Evolutionary conservation across 2,797 vertebrate species (phyloP).

Genomic region (Lacerta bilineata): DNA sequence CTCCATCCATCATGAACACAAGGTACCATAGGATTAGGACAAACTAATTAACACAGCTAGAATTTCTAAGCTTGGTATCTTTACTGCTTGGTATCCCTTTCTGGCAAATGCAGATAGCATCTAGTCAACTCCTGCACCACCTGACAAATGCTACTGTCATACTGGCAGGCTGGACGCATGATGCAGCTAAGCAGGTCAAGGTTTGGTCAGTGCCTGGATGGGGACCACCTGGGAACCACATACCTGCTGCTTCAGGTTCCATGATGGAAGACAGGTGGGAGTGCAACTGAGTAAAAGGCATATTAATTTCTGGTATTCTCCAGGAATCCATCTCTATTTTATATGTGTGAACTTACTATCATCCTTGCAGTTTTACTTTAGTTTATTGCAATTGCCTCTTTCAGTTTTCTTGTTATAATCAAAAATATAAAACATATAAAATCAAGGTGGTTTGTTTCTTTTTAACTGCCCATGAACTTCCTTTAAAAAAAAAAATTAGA

Average conservation of each 20-base stretch:
- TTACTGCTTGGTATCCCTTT: background rate
- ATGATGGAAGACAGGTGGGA: background rate
- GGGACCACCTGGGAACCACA: background rate
- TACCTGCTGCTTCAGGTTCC: background rate
- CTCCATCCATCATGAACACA: background rate
- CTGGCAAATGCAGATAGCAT: background rate
- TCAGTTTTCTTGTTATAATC: background rate
- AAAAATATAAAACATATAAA: background rate
- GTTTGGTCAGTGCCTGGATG: too few relatives aligned
- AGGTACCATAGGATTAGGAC: background rate
- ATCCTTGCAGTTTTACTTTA: background rate
- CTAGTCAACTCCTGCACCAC: background rate
- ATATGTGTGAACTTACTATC: background rate
- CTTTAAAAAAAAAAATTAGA: background rate
- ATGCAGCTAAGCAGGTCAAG: background rate
- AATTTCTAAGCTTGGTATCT: background rate
- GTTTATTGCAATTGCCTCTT: background rate
- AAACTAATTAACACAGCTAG: background rate
- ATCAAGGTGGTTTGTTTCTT: conserved; percentile 10
- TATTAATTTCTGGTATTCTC: background rate
- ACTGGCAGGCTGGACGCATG: background rate
- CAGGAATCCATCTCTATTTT: background rate
- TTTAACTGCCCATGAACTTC: background rate
- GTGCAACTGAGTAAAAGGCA: background rate
- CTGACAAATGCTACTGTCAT: background rate